Evolutionary conservation across 2,113 vertebrate species (phyloP).

Genomic region (Podiceps cristatus): DNA sequence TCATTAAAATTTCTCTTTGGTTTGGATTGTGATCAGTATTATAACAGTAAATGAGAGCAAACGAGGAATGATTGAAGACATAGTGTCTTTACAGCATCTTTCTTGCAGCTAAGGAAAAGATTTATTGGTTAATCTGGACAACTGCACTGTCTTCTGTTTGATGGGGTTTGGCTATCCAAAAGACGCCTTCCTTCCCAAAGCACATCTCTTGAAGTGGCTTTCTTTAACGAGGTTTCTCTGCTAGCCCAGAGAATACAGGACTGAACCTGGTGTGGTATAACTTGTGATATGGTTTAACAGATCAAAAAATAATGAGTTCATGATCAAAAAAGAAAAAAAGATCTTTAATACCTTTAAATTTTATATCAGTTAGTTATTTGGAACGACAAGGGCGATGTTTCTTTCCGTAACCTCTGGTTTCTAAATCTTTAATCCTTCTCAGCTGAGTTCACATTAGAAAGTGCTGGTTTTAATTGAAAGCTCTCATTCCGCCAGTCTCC

Average conservation of each 20-base stretch:
- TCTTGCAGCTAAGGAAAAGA: background rate
- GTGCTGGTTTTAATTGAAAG: background rate
- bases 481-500: background rate
- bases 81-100: background rate
- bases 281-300: background rate
- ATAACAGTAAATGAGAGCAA: background rate
- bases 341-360: background rate
- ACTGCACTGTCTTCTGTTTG: background rate
- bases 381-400: background rate
- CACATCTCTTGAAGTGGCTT: background rate
- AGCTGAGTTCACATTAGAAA: background rate
- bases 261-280: background rate
- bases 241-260: background rate
- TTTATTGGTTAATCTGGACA: background rate
- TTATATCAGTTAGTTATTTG: background rate
- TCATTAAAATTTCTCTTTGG: background rate
- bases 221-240: background rate
- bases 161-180: background rate
- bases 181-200: background rate
- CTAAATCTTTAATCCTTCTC: constrained; percentile 13
- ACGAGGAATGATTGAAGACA: background rate
- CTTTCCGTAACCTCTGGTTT: background rate
- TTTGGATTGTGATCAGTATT: background rate
- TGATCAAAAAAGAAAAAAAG: background rate
- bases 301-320: background rate